Conservation (phyloP, 2,113 vertebrate species). For the Ammospiza caudacuta region DNA sequence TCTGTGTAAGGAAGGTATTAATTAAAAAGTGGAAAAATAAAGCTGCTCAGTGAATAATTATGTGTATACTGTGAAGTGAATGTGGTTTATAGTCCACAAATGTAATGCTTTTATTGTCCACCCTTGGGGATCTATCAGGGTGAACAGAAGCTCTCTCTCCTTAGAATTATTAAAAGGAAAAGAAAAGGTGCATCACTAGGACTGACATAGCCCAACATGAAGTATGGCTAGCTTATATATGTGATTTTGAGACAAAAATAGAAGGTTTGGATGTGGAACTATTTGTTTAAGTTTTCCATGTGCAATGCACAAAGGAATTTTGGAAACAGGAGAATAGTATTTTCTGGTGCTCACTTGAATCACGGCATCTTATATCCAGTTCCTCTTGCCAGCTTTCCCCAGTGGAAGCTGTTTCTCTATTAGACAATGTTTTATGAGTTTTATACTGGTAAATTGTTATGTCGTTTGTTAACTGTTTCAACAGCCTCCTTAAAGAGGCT, state of each 20-base stretch:
- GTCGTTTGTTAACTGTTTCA: not conserved
- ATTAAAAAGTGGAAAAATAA: not conserved
- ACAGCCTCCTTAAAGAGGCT: not conserved
- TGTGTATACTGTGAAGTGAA: not conserved
- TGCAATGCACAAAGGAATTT: not conserved
- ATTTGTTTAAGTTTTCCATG: not conserved
- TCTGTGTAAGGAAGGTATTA: not conserved
- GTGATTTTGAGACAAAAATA: not conserved
- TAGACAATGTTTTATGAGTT: not conserved
- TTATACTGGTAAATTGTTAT: not conserved
- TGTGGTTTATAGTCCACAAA: not conserved
- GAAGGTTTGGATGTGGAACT: rapidly evolving
- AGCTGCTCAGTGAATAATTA: not conserved
- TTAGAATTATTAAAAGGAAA: not conserved
- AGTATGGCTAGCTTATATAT: not conserved
- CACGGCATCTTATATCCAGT: not conserved
- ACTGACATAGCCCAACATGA: not conserved
- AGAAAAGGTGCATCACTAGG: not conserved
- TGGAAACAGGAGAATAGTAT: not conserved
- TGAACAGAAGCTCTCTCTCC: not conserved
- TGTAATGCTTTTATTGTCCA: not conserved
- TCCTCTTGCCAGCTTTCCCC: not conserved
- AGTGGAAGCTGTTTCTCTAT: not conserved
- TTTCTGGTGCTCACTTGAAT: not conserved
- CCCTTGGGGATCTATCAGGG: not conserved